Conservation (phyloP, 2,797 vertebrate species). For the Rhadinocentrus ornatus region DNA sequence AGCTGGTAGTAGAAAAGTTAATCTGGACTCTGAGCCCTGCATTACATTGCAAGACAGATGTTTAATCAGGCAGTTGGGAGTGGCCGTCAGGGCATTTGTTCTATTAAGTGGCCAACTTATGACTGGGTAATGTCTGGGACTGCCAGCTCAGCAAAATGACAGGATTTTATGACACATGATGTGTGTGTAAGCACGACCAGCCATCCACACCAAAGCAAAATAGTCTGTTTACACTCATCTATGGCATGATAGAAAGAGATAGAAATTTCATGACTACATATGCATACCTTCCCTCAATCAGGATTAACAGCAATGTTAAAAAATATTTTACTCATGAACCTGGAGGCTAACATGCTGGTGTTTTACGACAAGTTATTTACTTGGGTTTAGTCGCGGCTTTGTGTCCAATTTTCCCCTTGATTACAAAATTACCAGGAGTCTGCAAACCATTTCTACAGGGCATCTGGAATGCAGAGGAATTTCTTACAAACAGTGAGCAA, state of each 20-base stretch:
- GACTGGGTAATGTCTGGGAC: conserved; percentile 11
- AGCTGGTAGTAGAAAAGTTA: no score
- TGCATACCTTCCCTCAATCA: background rate
- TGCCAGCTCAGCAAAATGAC: conserved; percentile 30
- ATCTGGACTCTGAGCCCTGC: background rate
- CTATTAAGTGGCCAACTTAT: conserved; percentile 18
- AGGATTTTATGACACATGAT: conserved; percentile 10
- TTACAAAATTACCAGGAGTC: conserved; percentile 16
- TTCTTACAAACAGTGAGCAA: conserved; percentile 18
- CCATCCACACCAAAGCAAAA: conserved; percentile 23
- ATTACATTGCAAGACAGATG: conserved; percentile 21
- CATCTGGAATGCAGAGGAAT: conserved; percentile 3
- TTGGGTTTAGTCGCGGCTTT: conserved; percentile 6
- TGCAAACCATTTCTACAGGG: background rate
- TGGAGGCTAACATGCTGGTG: background rate
- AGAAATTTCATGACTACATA: conserved; percentile 18
- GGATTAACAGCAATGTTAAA: background rate
- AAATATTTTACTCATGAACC: background rate
- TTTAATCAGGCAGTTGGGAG: conserved; percentile 14
- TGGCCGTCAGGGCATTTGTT: conserved; percentile 15
- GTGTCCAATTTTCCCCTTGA: conserved; percentile 1
- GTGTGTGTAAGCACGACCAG: conserved; percentile 11
- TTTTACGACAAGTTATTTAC: conserved; percentile 12
- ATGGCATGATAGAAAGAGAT: background rate
- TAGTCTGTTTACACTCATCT: conserved; percentile 17